Conservation (phyloP, 2,888 invertebrate genomes). For the Horisme vitalbata region DNA sequence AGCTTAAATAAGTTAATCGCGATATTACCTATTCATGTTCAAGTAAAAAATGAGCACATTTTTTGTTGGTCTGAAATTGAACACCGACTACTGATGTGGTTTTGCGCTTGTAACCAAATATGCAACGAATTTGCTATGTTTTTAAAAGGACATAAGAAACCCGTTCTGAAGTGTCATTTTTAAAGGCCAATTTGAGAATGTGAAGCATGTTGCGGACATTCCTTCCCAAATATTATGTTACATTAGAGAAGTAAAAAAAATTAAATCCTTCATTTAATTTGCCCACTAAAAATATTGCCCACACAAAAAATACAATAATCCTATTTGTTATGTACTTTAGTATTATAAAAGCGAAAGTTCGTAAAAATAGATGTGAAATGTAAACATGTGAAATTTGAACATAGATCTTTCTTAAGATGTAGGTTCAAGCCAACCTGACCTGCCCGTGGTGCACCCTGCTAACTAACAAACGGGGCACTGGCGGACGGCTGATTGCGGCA, state of each 20-base stretch:
- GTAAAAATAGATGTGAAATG: too few species aligned
- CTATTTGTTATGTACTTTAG: too few species aligned
- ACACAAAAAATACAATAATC: neutral
- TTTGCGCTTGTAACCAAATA: constrained; percentile 45
- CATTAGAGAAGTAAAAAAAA: neutral
- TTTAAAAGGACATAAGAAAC: neutral
- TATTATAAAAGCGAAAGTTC: too few species aligned
- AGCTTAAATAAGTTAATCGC: neutral
- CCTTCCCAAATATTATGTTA: too few species aligned
- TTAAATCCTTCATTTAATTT: too few species aligned
- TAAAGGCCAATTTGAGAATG: neutral
- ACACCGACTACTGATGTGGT: constrained; percentile 43
- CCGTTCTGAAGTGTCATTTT: neutral
- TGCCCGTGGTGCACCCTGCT: too few species aligned
- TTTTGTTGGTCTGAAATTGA: constrained; percentile 45
- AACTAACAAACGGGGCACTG: too few species aligned
- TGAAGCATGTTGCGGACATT: neutral
- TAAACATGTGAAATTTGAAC: too few species aligned
- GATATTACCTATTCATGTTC: constrained; percentile 2
- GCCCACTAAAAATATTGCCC: neutral
- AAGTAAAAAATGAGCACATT: constrained; percentile 13
- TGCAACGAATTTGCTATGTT: constrained; percentile 36
- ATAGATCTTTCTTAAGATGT: too few species aligned
- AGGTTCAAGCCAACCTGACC: too few species aligned
- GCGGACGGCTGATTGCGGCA: too few species aligned